These are phyloP conservation scores for Ametastegia equiseti DNA, from an alignment of 2,888 invertebrate genomes.

Conservation along the genomic window DNA sequence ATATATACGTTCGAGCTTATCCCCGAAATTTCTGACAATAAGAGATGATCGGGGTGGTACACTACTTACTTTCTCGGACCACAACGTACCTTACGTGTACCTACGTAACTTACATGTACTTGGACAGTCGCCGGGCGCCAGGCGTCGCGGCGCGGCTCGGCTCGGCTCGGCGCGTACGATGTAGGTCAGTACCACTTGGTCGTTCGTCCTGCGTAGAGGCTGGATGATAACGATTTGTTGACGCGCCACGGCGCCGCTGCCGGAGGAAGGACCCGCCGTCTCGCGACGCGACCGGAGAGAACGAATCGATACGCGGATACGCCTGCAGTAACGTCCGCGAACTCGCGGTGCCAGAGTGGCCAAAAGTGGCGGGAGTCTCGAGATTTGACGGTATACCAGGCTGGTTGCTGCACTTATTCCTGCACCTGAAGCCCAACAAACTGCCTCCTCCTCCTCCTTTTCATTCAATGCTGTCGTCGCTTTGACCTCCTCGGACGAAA, in stretches of 20 bases:
- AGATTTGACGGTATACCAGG: background rate
- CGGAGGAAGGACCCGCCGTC: slow-evolving; percentile 29
- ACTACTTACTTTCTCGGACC: background rate
- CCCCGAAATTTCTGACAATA: background rate
- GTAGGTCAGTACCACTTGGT: slow-evolving; percentile 43
- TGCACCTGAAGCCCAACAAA: no score
- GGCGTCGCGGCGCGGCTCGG: no score
- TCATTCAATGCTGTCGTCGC: background rate
- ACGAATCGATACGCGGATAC: slow-evolving; percentile 41
- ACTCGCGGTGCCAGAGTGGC: slow-evolving; percentile 25
- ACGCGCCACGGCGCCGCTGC: slow-evolving; percentile 29
- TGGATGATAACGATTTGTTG: slow-evolving; percentile 46
- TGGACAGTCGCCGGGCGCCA: slow-evolving; percentile 13
- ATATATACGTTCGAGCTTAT: background rate
- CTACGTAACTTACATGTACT: no score
- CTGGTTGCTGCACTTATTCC: background rate
- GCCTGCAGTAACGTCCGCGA: slow-evolving; percentile 30
- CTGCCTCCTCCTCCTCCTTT: background rate
- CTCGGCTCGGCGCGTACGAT: slow-evolving; percentile 8
- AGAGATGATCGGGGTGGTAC: background rate
- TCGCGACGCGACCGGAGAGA: slow-evolving; percentile 17
- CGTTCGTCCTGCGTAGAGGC: slow-evolving; percentile 41
- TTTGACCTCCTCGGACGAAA: background rate
- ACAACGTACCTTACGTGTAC: background rate
- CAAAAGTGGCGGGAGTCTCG: slow-evolving; percentile 23